A percentile compares a stretch with the other conserved stretches of the same genome.
phyloP scores from a whole-genome alignment of 2,888 invertebrate genomes.

The Caenorhabditis virilis region DNA sequence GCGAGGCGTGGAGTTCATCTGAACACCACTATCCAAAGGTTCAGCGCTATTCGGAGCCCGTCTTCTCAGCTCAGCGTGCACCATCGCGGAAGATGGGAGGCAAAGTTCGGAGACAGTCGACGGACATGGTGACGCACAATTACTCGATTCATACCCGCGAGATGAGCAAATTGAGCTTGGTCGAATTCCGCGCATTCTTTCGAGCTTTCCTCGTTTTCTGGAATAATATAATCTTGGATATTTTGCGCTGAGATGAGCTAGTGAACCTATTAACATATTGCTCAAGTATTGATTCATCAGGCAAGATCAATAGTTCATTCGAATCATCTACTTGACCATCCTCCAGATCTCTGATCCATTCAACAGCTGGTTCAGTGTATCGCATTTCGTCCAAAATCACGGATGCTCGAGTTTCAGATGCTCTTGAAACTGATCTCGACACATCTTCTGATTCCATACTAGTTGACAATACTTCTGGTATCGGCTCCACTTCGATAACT shows the following conservation, averaged over 20 bases:
- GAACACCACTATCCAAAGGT: slow-evolving; percentile 20
- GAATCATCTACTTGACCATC: slow-evolving; percentile 11
- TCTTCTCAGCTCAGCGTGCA: slow-evolving; percentile 17
- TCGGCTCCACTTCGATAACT: too few species aligned
- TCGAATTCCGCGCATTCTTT: slow-evolving; percentile 11
- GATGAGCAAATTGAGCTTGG: slow-evolving; percentile 33
- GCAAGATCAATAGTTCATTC: slow-evolving; percentile 55
- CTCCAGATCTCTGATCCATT: slow-evolving; percentile 41
- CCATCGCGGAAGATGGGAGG: slow-evolving; percentile 48
- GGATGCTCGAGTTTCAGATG: slow-evolving; percentile 38
- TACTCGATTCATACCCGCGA: slow-evolving; percentile 21
- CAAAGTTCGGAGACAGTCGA: slow-evolving; percentile 55
- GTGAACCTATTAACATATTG: slow-evolving; percentile 60
- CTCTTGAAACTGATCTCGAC: slow-evolving; percentile 21
- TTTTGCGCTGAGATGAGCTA: too few species aligned
- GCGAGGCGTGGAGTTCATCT: slow-evolving; percentile 23
- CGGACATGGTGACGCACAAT: slow-evolving; percentile 49
- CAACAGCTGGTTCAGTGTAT: slow-evolving; percentile 39
- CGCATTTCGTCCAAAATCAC: slow-evolving; percentile 54
- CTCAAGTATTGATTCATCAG: slow-evolving; percentile 64
- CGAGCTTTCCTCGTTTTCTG: slow-evolving; percentile 33
- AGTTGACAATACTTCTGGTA: too few species aligned
- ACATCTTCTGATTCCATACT: too few species aligned
- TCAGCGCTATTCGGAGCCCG: slow-evolving; percentile 29
- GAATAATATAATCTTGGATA: slow-evolving; percentile 9